Percentiles rank a stretch among this genome's conserved stretches.
Evolutionary conservation across 2,797 vertebrate species (phyloP).

Genomic region (Acrocephalus scirpaceus): DNA sequence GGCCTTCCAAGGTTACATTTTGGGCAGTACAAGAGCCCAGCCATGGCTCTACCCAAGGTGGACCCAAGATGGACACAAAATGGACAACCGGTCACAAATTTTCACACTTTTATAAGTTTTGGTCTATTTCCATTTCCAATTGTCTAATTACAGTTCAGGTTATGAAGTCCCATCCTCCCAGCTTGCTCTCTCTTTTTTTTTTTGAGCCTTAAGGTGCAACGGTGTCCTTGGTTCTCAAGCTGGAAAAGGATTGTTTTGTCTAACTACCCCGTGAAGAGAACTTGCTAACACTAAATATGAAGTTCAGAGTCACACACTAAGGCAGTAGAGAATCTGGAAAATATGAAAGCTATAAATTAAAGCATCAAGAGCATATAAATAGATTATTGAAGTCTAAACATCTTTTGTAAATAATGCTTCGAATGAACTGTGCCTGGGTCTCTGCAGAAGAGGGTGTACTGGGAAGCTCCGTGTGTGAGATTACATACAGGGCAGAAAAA

Average conservation of each 20-base stretch:
- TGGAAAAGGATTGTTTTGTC: not conserved
- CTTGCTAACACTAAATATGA: not conserved
- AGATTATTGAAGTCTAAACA: not conserved
- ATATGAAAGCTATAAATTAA: not conserved
- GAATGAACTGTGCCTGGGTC: not conserved
- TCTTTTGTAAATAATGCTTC: not conserved
- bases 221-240: not conserved
- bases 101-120: not conserved
- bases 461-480: not conserved
- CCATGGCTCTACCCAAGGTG: not conserved
- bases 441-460: not conserved
- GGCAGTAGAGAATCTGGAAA: not conserved
- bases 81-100: not conserved
- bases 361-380: not conserved
- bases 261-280: not conserved
- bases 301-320: not conserved
- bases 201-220: not conserved
- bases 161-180: not conserved
- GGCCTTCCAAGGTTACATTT: not conserved
- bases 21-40: not conserved
- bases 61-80: not conserved
- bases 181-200: not conserved
- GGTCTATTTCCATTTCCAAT: not conserved
- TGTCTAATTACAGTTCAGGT: not conserved
- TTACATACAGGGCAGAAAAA: not conserved